These are phyloP conservation scores for Gastrophryne carolinensis DNA, from an alignment of 2,797 vertebrate species.

Conservation along the genomic window DNA sequence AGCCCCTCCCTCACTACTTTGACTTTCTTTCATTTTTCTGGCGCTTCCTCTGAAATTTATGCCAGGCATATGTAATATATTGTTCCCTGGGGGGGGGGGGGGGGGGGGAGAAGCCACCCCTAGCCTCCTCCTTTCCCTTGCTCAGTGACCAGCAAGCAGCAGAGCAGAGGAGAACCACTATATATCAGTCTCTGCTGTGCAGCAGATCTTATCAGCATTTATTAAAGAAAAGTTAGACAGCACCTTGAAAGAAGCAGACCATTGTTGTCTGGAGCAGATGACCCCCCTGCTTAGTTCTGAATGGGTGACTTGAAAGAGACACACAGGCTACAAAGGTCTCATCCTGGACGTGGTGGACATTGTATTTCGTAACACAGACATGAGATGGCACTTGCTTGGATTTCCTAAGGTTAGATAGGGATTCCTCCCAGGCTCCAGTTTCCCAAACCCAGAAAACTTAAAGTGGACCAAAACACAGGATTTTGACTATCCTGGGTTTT, in stretches of 20 bases:
- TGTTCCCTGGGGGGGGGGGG: conserved; percentile 21
- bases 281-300: not conserved
- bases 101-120: too few species aligned
- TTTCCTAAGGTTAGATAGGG: too few species aligned
- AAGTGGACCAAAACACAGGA: too few species aligned
- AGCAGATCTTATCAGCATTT: conserved; percentile 39
- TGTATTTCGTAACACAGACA: too few species aligned
- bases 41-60: conserved; percentile 34
- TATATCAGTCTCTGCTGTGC: conserved; percentile 19
- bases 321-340: too few species aligned
- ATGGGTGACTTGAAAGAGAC: conserved; percentile 5
- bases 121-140: not conserved
- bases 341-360: too few species aligned
- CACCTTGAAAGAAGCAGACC: conserved; percentile 31
- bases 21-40: conserved; percentile 32
- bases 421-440: too few species aligned
- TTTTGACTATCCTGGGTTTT: too few species aligned
- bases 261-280: conserved; percentile 33
- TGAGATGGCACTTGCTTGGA: too few species aligned
- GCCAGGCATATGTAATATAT: conserved; percentile 18
- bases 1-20: conserved; percentile 68
- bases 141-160: conserved; percentile 7
- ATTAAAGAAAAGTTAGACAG: conserved; percentile 31
- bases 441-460: too few species aligned
- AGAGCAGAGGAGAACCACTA: conserved; percentile 2